phyloP scores from a whole-genome alignment of 2,888 invertebrate species.

The Catocala sponsa region DNA sequence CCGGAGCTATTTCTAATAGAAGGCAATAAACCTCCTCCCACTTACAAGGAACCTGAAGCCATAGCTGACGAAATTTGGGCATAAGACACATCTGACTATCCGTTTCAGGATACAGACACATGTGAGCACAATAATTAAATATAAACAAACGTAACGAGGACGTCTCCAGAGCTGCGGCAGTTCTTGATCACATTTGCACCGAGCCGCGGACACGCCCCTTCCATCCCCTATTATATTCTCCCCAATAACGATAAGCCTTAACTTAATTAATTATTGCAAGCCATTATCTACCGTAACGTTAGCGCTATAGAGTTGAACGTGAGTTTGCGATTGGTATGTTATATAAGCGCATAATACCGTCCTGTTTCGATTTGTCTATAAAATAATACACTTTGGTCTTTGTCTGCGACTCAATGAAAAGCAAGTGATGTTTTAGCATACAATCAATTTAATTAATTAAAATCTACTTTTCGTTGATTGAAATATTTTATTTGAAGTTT shows the following conservation, averaged over 20 bases:
- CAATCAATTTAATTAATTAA: slow-evolving; percentile 85
- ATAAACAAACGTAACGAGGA: not conserved
- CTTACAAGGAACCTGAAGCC: too few relatives aligned
- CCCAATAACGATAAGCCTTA: slow-evolving; percentile 60
- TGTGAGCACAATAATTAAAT: not conserved
- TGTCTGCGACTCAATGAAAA: slow-evolving; percentile 82
- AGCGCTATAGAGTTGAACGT: slow-evolving; percentile 26
- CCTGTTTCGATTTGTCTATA: slow-evolving; percentile 82
- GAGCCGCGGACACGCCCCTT: slow-evolving; percentile 84
- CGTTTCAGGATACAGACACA: too few relatives aligned
- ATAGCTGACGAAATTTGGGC: too few relatives aligned
- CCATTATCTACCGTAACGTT: slow-evolving; percentile 48
- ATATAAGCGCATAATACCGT: slow-evolving; percentile 68
- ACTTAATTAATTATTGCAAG: slow-evolving; percentile 39
- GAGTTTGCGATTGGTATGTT: slow-evolving; percentile 40
- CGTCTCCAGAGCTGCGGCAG: slow-evolving; percentile 58
- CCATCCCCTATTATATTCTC: slow-evolving; percentile 84
- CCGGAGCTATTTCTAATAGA: too few relatives aligned
- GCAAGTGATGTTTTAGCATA: slow-evolving; percentile 83
- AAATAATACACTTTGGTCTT: slow-evolving; percentile 87
- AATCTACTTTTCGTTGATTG: slow-evolving; percentile 71
- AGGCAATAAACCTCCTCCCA: too few relatives aligned
- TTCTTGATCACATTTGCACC: slow-evolving; percentile 87
- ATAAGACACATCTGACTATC: not conserved
- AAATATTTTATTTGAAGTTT: slow-evolving; percentile 51